Conservation (phyloP, 2,888 invertebrate genomes). For the Sipha maydis region DNA sequence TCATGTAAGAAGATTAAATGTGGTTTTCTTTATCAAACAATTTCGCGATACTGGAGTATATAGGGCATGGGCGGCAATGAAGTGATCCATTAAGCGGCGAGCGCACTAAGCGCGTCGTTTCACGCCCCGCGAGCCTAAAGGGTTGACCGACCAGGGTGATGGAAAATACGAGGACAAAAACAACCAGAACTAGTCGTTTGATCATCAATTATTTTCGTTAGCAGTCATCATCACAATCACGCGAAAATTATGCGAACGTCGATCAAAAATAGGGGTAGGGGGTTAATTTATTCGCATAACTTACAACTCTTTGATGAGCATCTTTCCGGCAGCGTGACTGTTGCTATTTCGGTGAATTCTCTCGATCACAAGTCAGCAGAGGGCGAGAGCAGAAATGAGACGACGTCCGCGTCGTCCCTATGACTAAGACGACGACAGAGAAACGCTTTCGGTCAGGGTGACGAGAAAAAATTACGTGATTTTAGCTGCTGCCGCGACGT, state of each 20-base stretch:
- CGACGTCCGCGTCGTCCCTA: neutral
- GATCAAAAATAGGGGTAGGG: neutral
- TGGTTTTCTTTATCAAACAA: neutral
- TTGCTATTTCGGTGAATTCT: neutral
- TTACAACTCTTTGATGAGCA: slow-evolving; percentile 61
- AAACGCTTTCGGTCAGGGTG: neutral
- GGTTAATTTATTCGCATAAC: slow-evolving; percentile 2
- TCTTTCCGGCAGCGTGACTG: neutral
- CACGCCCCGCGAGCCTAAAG: too few species aligned
- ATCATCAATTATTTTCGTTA: neutral
- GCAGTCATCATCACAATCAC: neutral
- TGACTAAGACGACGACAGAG: neutral
- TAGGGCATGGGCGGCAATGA: neutral
- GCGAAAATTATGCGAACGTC: too few species aligned
- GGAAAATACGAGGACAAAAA: neutral
- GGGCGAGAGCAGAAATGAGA: neutral
- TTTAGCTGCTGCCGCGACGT: neutral
- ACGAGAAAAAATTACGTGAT: too few species aligned
- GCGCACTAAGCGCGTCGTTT: too few species aligned
- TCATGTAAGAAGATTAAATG: neutral
- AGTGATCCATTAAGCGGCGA: neutral
- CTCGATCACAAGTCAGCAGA: neutral
- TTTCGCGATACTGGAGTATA: neutral
- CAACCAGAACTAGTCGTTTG: neutral
- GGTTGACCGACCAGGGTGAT: neutral